phyloP scores from a whole-genome alignment of 2,113 vertebrate species.

The Bolborhynchus lineola region DNA sequence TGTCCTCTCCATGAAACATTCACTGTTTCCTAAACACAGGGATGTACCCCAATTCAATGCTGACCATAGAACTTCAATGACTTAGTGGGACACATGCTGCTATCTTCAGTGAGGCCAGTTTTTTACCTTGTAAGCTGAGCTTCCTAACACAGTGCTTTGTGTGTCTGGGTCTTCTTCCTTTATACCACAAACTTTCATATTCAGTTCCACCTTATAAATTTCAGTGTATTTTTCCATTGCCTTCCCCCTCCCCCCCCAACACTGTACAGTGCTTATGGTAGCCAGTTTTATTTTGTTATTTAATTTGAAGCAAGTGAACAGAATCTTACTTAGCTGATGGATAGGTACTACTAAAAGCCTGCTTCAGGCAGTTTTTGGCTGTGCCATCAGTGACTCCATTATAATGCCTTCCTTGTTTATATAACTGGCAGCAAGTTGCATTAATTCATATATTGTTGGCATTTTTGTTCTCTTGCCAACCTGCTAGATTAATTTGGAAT shows the following conservation, averaged over 20 bases:
- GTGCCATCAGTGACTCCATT: background rate
- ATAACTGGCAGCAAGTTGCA: background rate
- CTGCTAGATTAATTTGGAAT: background rate
- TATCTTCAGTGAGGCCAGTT: background rate
- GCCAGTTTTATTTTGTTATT: background rate
- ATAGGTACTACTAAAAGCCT: background rate
- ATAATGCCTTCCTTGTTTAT: background rate
- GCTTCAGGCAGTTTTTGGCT: background rate
- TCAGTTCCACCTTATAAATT: background rate
- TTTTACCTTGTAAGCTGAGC: background rate
- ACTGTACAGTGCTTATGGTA: background rate
- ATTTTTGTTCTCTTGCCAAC: constrained; percentile 16
- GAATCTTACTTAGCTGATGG: background rate
- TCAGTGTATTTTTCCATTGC: background rate
- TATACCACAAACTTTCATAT: background rate
- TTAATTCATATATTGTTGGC: background rate
- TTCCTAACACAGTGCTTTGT: background rate
- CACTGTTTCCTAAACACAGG: background rate
- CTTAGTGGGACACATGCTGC: background rate
- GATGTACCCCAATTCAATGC: background rate
- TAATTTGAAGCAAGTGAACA: background rate
- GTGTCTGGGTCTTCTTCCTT: background rate
- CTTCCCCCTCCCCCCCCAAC: too few relatives aligned
- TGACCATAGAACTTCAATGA: background rate
- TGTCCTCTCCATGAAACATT: background rate